Evolutionary conservation across 2,888 invertebrate species (phyloP).

Genomic region (Cheilosia pagana): DNA sequence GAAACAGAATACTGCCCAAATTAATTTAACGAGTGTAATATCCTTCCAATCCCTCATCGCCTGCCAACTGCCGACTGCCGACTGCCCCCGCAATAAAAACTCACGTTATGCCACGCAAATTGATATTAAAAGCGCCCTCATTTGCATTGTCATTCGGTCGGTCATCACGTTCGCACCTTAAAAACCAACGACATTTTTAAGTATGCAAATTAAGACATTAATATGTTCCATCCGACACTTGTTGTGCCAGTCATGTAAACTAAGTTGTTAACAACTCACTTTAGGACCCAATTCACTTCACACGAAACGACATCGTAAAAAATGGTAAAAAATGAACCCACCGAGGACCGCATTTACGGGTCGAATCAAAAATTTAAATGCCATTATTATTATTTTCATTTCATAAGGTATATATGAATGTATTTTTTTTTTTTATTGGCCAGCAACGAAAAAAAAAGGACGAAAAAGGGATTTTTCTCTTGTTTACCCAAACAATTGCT

Average conservation of each 20-base stretch:
- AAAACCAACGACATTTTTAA: slow-evolving; percentile 43
- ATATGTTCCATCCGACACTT: slow-evolving; percentile 46
- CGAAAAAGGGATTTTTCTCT: slow-evolving; percentile 17
- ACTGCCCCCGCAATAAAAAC: slow-evolving; percentile 4
- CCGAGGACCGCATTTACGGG: slow-evolving; percentile 43
- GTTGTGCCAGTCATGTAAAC: slow-evolving; percentile 45
- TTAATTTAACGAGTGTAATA: slow-evolving; percentile 19
- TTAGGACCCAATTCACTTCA: slow-evolving; percentile 67
- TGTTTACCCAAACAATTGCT: slow-evolving; percentile 69
- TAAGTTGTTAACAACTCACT: slow-evolving; percentile 73
- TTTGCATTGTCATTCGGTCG: slow-evolving; percentile 34
- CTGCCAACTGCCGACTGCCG: no score
- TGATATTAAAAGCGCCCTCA: slow-evolving; percentile 56
- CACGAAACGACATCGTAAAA: slow-evolving; percentile 66
- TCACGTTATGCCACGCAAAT: slow-evolving; percentile 55
- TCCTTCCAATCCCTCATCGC: slow-evolving; percentile 28
- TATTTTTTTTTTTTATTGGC: slow-evolving; percentile 50
- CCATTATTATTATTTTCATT: slow-evolving; percentile 53
- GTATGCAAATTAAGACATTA: slow-evolving; percentile 74
- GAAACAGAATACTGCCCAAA: not conserved
- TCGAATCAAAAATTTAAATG: slow-evolving; percentile 70
- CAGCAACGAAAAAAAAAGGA: slow-evolving; percentile 30
- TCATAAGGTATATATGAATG: slow-evolving; percentile 3
- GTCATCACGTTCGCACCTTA: slow-evolving; percentile 38
- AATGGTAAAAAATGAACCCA: slow-evolving; percentile 26